Conservation (phyloP, 2,888 invertebrate species). For the Rhingia rostrata region DNA sequence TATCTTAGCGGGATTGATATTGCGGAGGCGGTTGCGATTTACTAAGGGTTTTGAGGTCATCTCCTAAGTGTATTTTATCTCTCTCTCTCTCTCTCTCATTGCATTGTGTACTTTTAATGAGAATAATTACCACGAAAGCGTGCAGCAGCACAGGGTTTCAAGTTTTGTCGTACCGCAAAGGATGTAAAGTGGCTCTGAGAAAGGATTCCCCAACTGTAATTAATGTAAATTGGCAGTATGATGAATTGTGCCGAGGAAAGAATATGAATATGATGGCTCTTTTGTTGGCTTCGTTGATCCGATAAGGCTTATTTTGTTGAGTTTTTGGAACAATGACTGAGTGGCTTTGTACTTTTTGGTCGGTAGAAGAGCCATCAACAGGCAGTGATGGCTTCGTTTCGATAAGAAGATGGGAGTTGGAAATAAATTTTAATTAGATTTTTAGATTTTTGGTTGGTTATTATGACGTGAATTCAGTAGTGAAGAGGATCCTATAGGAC, state of each 20-base stretch:
- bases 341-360: conserved; percentile 29
- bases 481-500: background rate
- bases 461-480: conserved; percentile 39
- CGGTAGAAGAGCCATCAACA: conserved; percentile 37
- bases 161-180: background rate
- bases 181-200: background rate
- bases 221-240: conserved; percentile 60
- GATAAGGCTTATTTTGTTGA: conserved; percentile 57
- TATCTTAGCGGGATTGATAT: conserved; percentile 23
- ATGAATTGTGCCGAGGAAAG: conserved; percentile 48
- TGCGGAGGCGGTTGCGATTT: background rate
- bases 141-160: conserved; percentile 2
- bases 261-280: conserved; percentile 63
- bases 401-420: conserved; percentile 50
- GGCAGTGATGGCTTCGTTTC: conserved; percentile 64
- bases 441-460: conserved; percentile 61
- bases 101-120: conserved; percentile 55
- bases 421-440: conserved; percentile 70
- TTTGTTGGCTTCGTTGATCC: conserved; percentile 62
- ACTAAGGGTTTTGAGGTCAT: conserved; percentile 57
- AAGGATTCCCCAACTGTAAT: conserved; percentile 45
- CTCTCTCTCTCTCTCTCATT: conserved; percentile 6
- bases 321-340: conserved; percentile 48
- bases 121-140: conserved; percentile 57
- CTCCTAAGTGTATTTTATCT: conserved; percentile 39